Evolutionary conservation across 2,888 invertebrate species (phyloP).

Genomic region (Esperia sulphurella): DNA sequence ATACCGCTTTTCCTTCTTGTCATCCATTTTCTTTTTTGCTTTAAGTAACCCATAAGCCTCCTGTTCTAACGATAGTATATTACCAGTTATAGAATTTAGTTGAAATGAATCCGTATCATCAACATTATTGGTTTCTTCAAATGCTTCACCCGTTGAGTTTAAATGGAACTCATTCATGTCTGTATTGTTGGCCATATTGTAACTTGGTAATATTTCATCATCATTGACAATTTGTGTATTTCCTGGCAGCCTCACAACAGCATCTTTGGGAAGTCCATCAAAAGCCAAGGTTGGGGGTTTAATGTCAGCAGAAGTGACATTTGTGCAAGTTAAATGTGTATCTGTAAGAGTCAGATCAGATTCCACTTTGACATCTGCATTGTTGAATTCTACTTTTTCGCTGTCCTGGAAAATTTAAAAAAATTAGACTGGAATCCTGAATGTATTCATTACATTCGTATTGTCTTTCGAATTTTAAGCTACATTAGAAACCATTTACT

Average conservation of each 20-base stretch:
- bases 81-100: constrained; percentile 67
- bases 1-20: constrained; percentile 15
- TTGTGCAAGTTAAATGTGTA: constrained; percentile 63
- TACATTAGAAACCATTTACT: no score
- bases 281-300: constrained; percentile 25
- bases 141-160: not conserved
- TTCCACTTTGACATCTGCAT: constrained; percentile 47
- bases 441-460: no score
- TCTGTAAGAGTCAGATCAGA: constrained; percentile 52
- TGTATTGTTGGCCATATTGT: not conserved
- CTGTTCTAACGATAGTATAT: constrained; percentile 59
- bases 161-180: not conserved
- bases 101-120: constrained; percentile 51
- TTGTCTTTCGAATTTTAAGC: no score
- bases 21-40: constrained; percentile 34
- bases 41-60: constrained; percentile 59
- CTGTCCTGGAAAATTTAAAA: constrained; percentile 5
- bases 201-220: constrained; percentile 59
- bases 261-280: constrained; percentile 42
- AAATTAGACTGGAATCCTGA: no score
- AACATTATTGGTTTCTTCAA: constrained; percentile 4
- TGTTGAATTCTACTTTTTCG: constrained; percentile 8
- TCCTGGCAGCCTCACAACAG: constrained; percentile 47
- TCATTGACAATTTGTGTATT: constrained; percentile 37
- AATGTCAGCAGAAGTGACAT: constrained; percentile 55